Percentiles rank a stretch among this genome's conserved stretches.
These are phyloP conservation scores for Speoplatyrhinus poulsoni DNA, from an alignment of 2,113 vertebrate species.

Conservation along the genomic window DNA sequence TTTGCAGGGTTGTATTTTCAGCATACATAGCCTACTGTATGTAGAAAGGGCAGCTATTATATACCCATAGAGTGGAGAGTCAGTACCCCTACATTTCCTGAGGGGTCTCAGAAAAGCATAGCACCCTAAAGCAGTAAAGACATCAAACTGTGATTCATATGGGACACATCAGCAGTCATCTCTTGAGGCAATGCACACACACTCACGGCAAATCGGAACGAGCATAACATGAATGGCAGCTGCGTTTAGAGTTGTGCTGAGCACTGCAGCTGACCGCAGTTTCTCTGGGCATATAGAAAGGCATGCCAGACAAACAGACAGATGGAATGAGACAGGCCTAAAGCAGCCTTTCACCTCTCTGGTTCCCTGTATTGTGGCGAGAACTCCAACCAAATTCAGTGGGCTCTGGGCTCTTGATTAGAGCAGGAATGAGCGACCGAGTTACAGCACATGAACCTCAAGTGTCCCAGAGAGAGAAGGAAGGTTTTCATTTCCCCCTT, in stretches of 20 bases:
- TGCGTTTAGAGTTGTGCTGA: conserved; percentile 33
- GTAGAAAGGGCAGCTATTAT: too few species aligned
- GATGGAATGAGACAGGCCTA: conserved; percentile 7
- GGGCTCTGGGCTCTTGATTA: conserved; percentile 57
- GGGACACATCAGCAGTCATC: not conserved
- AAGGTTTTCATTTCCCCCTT: conserved; percentile 71
- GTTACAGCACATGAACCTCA: conserved; percentile 62
- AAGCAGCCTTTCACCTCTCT: conserved; percentile 46
- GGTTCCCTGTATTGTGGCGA: conserved; percentile 62
- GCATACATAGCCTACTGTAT: too few species aligned
- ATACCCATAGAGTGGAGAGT: too few species aligned
- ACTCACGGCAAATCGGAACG: conserved; percentile 12
- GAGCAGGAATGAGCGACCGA: conserved; percentile 57
- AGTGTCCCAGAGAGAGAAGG: conserved; percentile 58
- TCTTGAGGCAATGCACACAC: not conserved
- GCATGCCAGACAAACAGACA: conserved; percentile 35
- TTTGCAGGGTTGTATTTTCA: too few species aligned
- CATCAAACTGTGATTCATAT: not conserved
- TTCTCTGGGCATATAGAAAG: conserved; percentile 21
- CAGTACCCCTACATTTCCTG: too few species aligned
- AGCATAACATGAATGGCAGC: conserved; percentile 42
- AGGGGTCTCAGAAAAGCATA: too few species aligned
- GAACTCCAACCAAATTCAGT: conserved; percentile 48
- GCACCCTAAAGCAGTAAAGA: not conserved
- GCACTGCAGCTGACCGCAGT: conserved; percentile 24